Percentiles rank a stretch among this genome's conserved stretches.
phyloP scores from a whole-genome alignment of 2,113 vertebrate genomes.

The Acrocephalus kingi region DNA sequence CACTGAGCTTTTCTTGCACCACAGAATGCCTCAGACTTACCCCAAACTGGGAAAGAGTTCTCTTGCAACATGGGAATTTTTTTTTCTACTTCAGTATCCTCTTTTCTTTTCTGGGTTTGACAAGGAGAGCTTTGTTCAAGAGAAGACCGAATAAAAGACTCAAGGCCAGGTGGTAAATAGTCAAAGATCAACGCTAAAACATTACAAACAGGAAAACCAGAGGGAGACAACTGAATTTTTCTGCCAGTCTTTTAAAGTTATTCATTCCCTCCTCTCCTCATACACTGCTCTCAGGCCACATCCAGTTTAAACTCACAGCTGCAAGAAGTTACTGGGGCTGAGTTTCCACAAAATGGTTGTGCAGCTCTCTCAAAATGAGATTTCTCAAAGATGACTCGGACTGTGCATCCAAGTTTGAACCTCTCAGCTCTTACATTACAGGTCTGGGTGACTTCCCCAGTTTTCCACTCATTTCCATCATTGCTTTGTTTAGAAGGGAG shows the following conservation, averaged over 20 bases:
- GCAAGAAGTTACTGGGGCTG: not conserved
- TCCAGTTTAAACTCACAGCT: not conserved
- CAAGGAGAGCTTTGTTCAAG: not conserved
- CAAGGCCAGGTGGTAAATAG: not conserved
- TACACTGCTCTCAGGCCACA: not conserved
- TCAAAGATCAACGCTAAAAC: not conserved
- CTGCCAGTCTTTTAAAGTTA: not conserved
- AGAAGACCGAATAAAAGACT: not conserved
- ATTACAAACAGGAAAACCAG: not conserved
- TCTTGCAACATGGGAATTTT: not conserved
- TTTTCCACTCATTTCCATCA: not conserved
- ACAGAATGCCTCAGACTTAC: not conserved
- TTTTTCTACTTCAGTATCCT: not conserved
- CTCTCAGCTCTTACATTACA: accelerated
- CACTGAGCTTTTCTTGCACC: not conserved
- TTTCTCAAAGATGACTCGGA: not conserved
- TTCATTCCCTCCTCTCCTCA: not conserved
- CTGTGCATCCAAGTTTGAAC: not conserved
- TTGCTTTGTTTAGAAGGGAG: not conserved
- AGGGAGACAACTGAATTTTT: not conserved
- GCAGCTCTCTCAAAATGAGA: not conserved
- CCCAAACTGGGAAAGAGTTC: not conserved
- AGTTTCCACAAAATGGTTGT: not conserved
- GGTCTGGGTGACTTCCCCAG: not conserved
- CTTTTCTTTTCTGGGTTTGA: not conserved